Evolutionary conservation across 2,797 vertebrate species (phyloP), one percentile per base, ranked within the genome.

Genomic region (Gambusia yucatana): DNA sequence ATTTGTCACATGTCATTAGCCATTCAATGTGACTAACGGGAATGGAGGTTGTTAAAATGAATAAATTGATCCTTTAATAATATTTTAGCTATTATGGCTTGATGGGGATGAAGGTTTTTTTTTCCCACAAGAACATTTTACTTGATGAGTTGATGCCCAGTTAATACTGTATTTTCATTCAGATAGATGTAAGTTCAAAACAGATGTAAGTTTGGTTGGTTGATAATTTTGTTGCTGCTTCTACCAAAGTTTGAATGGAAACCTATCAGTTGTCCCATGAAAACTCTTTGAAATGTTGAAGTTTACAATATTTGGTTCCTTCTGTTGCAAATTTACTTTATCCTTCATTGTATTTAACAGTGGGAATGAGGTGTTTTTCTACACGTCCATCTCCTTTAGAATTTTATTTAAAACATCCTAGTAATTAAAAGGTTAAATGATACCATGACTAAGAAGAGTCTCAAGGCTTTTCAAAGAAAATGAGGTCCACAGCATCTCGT

Each of bases 1-100:
- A 79, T 85, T 90, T 88, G 90, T 94, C 92, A 92, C 88, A 88
- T 91, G 87, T 86, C 86, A 82, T 94, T 91, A 87, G 70, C 81
- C 82, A 83, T 79, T 87, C 88, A 82, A 28, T 44, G 10, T 16
- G 28, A 79, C 77, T 87, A 90, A 92, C 82, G 83, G 75, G 77
- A 89, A 87, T 82, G 71, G 78, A 90, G 84, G 79, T 44, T 43
- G 59, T 76, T 79, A 80, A 73, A 67, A 78, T 59, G 84, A 91
- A 73, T 50, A 44, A 83, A 86, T 79, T 65, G 78, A 91, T 85
- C 14, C 59, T 83, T 75, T 80, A 82, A 82, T 79, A 46, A 52
- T 33, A 36, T 70, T 47, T n/a, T 67, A 39, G 50, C 33, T 17
- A 50, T 44, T 76, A 71, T 65, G 52, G 36, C 22, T 41, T 72